These are phyloP conservation scores for Motacilla tschutschensis DNA, from an alignment of 2,113 vertebrate genomes.

Conservation along the genomic window DNA sequence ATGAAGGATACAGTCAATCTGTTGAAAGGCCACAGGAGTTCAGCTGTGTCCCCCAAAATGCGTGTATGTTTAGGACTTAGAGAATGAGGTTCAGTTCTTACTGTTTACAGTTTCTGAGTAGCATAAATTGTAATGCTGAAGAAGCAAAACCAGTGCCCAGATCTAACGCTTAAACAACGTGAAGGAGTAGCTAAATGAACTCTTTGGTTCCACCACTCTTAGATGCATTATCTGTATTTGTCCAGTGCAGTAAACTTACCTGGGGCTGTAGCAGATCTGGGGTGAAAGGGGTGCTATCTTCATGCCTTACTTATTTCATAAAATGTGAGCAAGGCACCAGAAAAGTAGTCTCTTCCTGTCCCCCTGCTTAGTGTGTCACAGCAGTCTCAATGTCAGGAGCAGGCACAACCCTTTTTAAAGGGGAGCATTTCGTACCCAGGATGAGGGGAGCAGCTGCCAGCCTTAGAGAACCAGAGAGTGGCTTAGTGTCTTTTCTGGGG, in stretches of 20 bases:
- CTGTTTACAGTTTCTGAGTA: not conserved
- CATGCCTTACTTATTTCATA: not conserved
- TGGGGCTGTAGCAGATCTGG: not conserved
- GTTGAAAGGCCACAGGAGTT: not conserved
- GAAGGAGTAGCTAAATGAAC: not conserved
- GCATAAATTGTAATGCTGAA: not conserved
- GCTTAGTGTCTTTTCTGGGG: not conserved
- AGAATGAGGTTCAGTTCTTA: not conserved
- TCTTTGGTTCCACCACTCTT: not conserved
- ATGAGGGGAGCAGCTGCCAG: not conserved
- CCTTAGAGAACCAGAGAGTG: not conserved
- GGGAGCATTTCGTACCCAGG: not conserved
- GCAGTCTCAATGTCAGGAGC: not conserved
- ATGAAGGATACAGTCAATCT: fast-evolving
- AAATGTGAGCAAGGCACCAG: not conserved
- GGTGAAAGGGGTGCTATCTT: not conserved
- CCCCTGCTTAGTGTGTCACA: not conserved
- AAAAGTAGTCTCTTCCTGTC: not conserved
- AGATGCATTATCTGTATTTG: not conserved
- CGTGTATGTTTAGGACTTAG: not conserved
- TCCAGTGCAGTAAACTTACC: not conserved
- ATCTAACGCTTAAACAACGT: not conserved
- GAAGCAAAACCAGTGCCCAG: not conserved
- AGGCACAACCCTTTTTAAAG: not conserved
- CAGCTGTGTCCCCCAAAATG: not conserved